Base-by-base conservation (phyloP, 2,797 vertebrate genomes). In the Amphiprion clarkii region DNA sequence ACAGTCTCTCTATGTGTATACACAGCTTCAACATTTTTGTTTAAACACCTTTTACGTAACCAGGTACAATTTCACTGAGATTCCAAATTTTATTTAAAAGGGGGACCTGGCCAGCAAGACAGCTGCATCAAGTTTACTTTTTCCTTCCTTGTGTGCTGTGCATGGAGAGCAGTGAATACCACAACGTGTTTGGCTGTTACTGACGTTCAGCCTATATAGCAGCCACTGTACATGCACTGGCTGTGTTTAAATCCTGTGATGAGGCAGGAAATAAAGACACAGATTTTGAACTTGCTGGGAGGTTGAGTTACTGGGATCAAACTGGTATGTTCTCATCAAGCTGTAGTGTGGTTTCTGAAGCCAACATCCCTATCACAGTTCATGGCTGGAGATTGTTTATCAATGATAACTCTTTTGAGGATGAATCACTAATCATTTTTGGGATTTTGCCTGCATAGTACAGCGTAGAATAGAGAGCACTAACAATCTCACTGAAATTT, bases 81-180 rank as follows among this genome's bases (percentile, higher is more conserved):
- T 53, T 71, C 42, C 42, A 56, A 29, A 48, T 56, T 23, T 65
- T 40, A 49, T 87, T 79, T 76, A 64, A 62, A 36, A 78, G 60
- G 7, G 1, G 48, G 53, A 23, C 12, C 52, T 25, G 31, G 49
- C 49, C 71, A 67, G 21, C 31, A 67, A 68, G 29, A 71, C 86
- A 84, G 81, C 82, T 84, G 81, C 63, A 65, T 70, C 65, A 78
- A 11, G 40, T 88, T 81, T 65, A 62, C 65, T 23, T 36, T 61
- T 60, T 67, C 62, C 72, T 74, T 81, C 59, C 36, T 40, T 64
- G 6, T 65, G 72, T 52, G 65, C 39, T 70, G 71, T 52, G 58
- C 59, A 31, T 31, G 10, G 19, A 78, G 74, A 67, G 78, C 74
- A 81, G 42, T 1, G 29, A 80, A 74, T 48, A 56, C 71, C 58